Evolutionary conservation across 2,113 vertebrate genomes (phyloP).

Genomic region (Bos taurus): DNA sequence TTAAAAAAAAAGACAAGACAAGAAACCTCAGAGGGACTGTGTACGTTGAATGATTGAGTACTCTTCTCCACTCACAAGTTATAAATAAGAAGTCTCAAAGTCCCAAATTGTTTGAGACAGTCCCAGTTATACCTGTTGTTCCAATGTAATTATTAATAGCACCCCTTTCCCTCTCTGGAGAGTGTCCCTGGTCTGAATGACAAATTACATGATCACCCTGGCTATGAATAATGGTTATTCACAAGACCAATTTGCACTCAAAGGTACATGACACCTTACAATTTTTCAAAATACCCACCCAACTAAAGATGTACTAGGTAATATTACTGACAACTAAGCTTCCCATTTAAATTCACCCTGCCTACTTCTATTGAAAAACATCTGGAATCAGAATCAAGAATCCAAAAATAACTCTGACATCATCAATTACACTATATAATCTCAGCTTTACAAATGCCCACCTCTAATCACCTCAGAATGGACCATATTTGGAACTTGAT

Average conservation of each 20-base stretch:
- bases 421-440: not conserved
- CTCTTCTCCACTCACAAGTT: not conserved
- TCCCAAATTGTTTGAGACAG: not conserved
- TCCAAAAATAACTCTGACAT: not conserved
- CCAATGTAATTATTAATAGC: not conserved
- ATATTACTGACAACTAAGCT: not conserved
- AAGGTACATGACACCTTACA: not conserved
- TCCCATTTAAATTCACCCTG: not conserved
- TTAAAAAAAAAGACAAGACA: not conserved
- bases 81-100: not conserved
- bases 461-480: not conserved
- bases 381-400: not conserved
- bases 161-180: not conserved
- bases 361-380: not conserved
- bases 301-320: not conserved
- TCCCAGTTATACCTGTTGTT: not conserved
- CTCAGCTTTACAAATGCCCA: not conserved
- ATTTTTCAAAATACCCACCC: conserved; percentile 10
- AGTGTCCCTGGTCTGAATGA: not conserved
- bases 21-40: not conserved
- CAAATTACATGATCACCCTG: not conserved
- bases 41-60: not conserved
- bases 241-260: not conserved
- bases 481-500: not conserved
- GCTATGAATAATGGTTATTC: not conserved